These are phyloP conservation scores for Tethya wilhelma DNA, from an alignment of 37 sponge, comb jelly and placozoan species.

Conservation along the genomic window DNA sequence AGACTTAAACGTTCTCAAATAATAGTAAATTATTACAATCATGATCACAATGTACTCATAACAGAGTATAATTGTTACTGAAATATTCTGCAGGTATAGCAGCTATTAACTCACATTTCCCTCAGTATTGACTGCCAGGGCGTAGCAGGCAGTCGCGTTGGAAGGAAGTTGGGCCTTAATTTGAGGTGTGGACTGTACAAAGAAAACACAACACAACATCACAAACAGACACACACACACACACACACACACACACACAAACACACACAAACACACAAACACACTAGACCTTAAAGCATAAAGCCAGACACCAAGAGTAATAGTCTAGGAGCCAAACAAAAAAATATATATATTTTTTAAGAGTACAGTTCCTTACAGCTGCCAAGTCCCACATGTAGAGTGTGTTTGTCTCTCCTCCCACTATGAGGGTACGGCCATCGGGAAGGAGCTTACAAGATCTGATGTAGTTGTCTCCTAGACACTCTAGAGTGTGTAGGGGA, in stretches of 20 bases:
- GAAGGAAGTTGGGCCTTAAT: slow-evolving; percentile 86
- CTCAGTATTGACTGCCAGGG: slow-evolving; percentile 90
- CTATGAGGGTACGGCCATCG: slow-evolving; percentile 90
- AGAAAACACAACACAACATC: background rate
- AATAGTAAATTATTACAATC: background rate
- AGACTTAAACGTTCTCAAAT: background rate
- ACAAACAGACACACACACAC: slow-evolving; percentile 2
- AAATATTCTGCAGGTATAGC: background rate
- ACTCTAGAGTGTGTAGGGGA: slow-evolving; percentile 81
- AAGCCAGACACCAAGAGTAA: too few species aligned
- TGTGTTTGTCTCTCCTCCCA: slow-evolving; percentile 96
- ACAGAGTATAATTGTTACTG: background rate
- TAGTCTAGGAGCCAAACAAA: too few species aligned
- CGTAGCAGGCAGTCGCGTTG: slow-evolving; percentile 93
- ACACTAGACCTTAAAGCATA: background rate
- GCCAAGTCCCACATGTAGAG: slow-evolving; percentile 92
- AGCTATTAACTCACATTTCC: slow-evolving; percentile 69
- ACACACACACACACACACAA: slow-evolving; percentile 8
- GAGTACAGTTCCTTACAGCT: slow-evolving; percentile 56
- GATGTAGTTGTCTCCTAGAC: slow-evolving; percentile 95
- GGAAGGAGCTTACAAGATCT: slow-evolving; percentile 96
- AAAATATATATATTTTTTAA: background rate
- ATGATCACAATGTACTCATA: background rate
- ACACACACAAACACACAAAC: background rate
- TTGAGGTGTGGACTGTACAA: slow-evolving; percentile 60